Percentiles rank a stretch among this genome's conserved stretches.
Conservation (phyloP, 2,113 vertebrate species). For the Lipophrys pholis region DNA sequence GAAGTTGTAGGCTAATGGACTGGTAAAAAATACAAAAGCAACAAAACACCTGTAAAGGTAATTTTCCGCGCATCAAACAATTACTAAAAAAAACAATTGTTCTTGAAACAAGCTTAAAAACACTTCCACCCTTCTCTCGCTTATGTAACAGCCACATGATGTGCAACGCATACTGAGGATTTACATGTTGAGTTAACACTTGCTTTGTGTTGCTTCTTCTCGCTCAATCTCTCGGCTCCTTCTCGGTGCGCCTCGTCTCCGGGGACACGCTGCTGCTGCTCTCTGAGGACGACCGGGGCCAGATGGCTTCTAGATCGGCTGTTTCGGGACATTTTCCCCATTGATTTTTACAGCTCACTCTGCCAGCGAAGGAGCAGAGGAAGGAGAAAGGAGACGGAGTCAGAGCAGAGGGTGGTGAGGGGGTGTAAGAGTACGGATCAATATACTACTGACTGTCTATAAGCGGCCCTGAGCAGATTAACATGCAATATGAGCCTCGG, state of each 20-base stretch:
- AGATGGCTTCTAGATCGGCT: conserved; percentile 81
- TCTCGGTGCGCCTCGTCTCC: conserved; percentile 30
- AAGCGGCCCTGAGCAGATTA: conserved; percentile 43
- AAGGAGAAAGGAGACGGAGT: conserved; percentile 30
- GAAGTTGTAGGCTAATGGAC: not conserved
- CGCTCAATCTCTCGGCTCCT: conserved; percentile 1
- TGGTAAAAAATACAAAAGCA: not conserved
- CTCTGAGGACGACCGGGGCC: conserved; percentile 71
- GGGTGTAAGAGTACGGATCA: conserved; percentile 39
- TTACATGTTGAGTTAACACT: conserved; percentile 35
- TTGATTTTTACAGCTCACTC: conserved; percentile 82
- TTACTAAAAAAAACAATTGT: not conserved
- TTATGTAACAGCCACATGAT: conserved; percentile 49
- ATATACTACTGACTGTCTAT: conserved; percentile 41
- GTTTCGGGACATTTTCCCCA: conserved; percentile 80
- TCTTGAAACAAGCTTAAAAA: conserved; percentile 11
- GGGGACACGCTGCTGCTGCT: conserved; percentile 28
- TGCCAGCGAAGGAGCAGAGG: conserved; percentile 70
- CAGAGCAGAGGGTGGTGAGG: not conserved
- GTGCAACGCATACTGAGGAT: conserved; percentile 17
- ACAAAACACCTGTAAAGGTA: not conserved
- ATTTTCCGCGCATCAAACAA: not conserved
- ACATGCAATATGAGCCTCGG: conserved; percentile 31
- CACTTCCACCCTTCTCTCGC: conserved; percentile 6
- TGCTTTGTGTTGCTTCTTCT: conserved; percentile 38